A percentile compares a stretch with the other conserved stretches of the same genome.
These are phyloP conservation scores for Apodemia hepburni DNA, from an alignment of 2,888 invertebrate species.

Conservation along the genomic window DNA sequence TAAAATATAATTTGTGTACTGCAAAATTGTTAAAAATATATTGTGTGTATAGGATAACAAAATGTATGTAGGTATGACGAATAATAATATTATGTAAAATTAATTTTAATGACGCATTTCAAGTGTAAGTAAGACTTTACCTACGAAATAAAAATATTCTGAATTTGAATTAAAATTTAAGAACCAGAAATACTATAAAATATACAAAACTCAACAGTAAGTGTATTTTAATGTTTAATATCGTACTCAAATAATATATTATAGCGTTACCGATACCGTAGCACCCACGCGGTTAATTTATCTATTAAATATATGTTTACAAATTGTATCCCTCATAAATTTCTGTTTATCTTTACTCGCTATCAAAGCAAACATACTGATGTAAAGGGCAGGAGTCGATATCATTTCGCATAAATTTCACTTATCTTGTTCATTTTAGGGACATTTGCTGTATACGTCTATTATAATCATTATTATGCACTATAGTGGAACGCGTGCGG, in stretches of 20 bases:
- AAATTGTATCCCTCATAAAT: constrained; percentile 25
- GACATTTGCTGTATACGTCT: constrained; percentile 48
- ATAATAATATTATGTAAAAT: too few relatives aligned
- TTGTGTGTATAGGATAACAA: too few relatives aligned
- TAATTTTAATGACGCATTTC: too few relatives aligned
- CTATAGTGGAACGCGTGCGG: neutral
- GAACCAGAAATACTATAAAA: neutral
- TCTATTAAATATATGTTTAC: constrained; percentile 20
- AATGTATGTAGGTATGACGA: too few relatives aligned
- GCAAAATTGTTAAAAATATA: too few relatives aligned
- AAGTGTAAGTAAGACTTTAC: too few relatives aligned
- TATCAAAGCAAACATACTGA: constrained; percentile 23
- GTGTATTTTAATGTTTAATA: neutral
- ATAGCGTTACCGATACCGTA: neutral
- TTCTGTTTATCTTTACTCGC: constrained; percentile 25
- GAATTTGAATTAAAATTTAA: too few relatives aligned
- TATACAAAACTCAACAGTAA: neutral
- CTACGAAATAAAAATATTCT: too few relatives aligned
- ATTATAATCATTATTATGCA: neutral
- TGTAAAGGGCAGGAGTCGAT: constrained; percentile 44
- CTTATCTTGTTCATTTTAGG: constrained; percentile 61
- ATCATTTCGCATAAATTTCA: constrained; percentile 70
- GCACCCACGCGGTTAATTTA: constrained; percentile 10
- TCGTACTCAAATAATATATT: neutral
- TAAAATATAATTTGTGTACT: too few relatives aligned